Percentiles rank a stretch among this genome's conserved stretches.
phyloP scores from a whole-genome alignment of 2,113 vertebrate species.

The Motacilla tschutschensis region DNA sequence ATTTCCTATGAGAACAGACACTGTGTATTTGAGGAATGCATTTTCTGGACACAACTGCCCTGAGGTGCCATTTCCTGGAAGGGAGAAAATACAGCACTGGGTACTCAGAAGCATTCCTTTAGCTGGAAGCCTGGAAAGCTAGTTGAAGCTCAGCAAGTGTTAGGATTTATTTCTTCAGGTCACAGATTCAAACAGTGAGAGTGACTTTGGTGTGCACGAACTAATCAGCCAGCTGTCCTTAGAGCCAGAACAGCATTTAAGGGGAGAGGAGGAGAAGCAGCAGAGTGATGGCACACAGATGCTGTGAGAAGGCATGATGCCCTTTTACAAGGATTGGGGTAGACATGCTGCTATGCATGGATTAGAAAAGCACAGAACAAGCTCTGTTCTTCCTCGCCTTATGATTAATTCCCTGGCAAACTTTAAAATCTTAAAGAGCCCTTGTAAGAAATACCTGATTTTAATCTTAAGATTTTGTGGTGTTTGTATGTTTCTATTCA shows the following conservation, averaged over 20 bases:
- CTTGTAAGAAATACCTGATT: not conserved
- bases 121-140: not conserved
- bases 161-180: constrained; percentile 26
- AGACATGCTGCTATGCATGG: fast-evolving
- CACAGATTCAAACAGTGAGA: not conserved
- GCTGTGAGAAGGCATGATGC: not conserved
- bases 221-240: not conserved
- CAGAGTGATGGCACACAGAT: not conserved
- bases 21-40: not conserved
- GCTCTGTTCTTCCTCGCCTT: not conserved
- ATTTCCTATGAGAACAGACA: not conserved
- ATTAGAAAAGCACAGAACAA: not conserved
- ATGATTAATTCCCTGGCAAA: not conserved
- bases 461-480: not conserved
- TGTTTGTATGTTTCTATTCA: not conserved
- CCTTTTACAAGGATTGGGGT: not conserved
- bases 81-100: not conserved
- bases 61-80: not conserved
- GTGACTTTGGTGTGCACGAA: not conserved
- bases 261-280: not conserved
- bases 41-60: not conserved
- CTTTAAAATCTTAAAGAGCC: not conserved
- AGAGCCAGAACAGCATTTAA: not conserved
- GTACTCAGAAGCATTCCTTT: not conserved
- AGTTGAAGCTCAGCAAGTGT: not conserved